phyloP scores from a whole-genome alignment of 2,797 vertebrate genomes.

The Cyclopterus lumpus region DNA sequence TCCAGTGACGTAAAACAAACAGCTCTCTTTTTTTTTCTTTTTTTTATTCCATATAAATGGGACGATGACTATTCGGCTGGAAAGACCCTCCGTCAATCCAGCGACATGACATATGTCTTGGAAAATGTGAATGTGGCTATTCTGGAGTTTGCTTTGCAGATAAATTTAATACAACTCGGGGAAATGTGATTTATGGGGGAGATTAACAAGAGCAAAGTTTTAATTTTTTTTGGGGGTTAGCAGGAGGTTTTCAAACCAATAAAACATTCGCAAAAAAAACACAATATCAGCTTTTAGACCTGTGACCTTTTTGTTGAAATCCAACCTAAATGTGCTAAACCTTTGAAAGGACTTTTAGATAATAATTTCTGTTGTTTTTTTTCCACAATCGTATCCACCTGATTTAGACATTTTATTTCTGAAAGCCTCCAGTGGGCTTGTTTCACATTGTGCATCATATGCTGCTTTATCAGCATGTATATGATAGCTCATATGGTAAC shows the following conservation, averaged over 20 bases:
- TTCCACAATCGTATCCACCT: background rate
- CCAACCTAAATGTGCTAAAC: background rate
- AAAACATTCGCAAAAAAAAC: conserved; percentile 12
- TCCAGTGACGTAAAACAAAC: conserved; percentile 51
- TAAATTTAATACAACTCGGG: conserved; percentile 24
- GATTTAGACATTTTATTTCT: background rate
- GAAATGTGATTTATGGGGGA: conserved; percentile 10
- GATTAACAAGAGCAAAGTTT: conserved; percentile 30
- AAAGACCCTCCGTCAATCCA: conserved; percentile 27
- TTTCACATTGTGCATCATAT: background rate
- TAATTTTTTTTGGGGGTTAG: background rate
- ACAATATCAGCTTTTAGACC: conserved; percentile 9
- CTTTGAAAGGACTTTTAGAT: background rate
- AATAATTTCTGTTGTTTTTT: background rate
- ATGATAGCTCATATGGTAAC: background rate
- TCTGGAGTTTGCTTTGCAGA: conserved; percentile 31
- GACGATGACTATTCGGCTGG: conserved; percentile 41
- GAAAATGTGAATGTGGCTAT: conserved; percentile 50
- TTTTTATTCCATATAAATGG: conserved; percentile 27
- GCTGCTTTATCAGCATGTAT: background rate
- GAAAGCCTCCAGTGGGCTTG: background rate
- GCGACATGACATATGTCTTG: conserved; percentile 33
- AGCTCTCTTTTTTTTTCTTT: conserved; percentile 19
- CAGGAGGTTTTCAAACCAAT: conserved; percentile 2
- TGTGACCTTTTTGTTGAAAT: background rate